phyloP scores from a whole-genome alignment of 2,888 invertebrate genomes.

The Siphlonurus alternatus region DNA sequence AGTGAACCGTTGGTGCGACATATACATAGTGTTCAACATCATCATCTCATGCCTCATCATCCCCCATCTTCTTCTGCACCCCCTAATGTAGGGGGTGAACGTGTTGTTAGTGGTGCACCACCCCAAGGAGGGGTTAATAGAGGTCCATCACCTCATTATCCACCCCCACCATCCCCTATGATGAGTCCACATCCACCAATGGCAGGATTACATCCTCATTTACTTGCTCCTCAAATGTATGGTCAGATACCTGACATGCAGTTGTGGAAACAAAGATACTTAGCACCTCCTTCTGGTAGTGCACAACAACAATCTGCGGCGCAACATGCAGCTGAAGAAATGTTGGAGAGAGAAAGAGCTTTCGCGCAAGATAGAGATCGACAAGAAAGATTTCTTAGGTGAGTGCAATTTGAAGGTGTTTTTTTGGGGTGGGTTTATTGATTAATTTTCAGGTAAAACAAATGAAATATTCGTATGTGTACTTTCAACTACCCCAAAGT shows the following conservation, averaged over 20 bases:
- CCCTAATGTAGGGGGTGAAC: constrained; percentile 15
- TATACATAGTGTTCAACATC: constrained; percentile 43
- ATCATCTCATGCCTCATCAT: constrained; percentile 27
- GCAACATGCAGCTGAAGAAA: constrained; percentile 26
- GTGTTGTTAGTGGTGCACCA: constrained; percentile 32
- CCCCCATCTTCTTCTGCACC: constrained; percentile 22
- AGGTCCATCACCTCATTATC: constrained; percentile 21
- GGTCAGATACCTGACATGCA: constrained; percentile 25
- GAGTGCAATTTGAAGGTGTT: too few relatives aligned
- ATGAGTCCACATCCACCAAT: constrained; percentile 16
- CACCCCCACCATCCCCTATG: constrained; percentile 16
- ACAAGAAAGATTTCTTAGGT: constrained; percentile 50
- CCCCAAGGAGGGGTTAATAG: constrained; percentile 19
- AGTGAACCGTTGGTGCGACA: constrained; percentile 35
- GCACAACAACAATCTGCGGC: background rate
- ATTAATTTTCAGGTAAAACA: too few relatives aligned
- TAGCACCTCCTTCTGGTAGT: background rate
- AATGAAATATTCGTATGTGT: too few relatives aligned
- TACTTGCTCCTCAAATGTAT: constrained; percentile 22
- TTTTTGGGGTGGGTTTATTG: too few relatives aligned
- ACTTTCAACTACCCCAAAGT: too few relatives aligned
- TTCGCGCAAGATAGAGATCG: constrained; percentile 44
- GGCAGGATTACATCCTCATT: constrained; percentile 16
- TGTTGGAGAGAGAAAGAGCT: constrained; percentile 32
- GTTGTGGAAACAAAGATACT: constrained; percentile 42